Evolutionary conservation across 2,888 invertebrate genomes (phyloP), one percentile per base, ranked within the genome.

Genomic region (Exephanes ischioxanthus): DNA sequence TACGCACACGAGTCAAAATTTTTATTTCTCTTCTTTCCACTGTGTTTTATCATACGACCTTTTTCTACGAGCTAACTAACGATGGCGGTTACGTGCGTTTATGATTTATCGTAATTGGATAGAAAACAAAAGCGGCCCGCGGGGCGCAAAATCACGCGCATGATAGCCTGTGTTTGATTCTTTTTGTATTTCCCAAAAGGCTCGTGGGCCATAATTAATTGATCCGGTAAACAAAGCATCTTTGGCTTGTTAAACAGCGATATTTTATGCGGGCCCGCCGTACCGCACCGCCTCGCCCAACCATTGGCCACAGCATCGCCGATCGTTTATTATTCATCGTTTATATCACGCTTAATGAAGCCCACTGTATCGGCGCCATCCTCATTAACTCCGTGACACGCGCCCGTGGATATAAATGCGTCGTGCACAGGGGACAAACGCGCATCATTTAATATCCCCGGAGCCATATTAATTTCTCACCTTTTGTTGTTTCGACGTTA

Each of bases 401-500:
- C 4, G 4, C 33, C 61, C 22, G 22, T 16, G 14, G 53, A 14
- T 58, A 33, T 14, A 58, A 67, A 66, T 26, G 33, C 51, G 14
- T 22, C 33, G 19, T 26, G 51, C 16, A 75, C 11, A 7, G 79
- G 48, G 66, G 75, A 76, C 68, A 75, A 84, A 79, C 83, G 85
- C 41, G 79, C 79, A 79, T 79, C 88, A 87, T 88, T 88, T 90
- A 89, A 91, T 89, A 88, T 89, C 89, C 89, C 90, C 76, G 41
- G 89, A 88, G 90, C 80, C 88, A 86, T 89, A 91, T 91, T 90
- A 90, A 93, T 92, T 89, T 89, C 84, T 85, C 78, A 73, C 73
- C 67, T 86, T 86, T 86, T 88, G 87, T 90, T 84, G 66, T 82
- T 73, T 67, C 67, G 84, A 86, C 85, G 82, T 72, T 45, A 53